Conservation (phyloP, 2,113 vertebrate species). For the Chaetura pelagica region DNA sequence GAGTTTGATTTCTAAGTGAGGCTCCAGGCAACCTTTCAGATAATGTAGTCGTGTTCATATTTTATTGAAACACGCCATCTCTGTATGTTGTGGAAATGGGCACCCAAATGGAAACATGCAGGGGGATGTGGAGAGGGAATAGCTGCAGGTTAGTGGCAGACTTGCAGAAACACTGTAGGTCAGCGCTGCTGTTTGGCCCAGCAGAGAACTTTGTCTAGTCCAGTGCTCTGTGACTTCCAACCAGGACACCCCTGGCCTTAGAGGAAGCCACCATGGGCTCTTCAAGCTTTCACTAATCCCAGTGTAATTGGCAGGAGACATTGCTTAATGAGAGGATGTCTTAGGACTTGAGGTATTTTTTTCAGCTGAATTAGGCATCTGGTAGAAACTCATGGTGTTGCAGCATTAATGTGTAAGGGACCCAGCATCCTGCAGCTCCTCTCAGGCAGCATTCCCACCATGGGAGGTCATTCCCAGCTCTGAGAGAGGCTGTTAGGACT, state of each 20-base stretch:
- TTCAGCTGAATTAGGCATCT: not conserved
- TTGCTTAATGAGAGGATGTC: not conserved
- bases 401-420: not conserved
- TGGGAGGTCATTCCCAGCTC: not conserved
- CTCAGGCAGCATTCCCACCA: not conserved
- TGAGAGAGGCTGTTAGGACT: not conserved
- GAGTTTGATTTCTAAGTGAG: slow-evolving; percentile 11
- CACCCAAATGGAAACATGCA: slow-evolving; percentile 20
- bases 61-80: slow-evolving; percentile 37
- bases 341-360: not conserved
- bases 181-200: not conserved
- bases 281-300: not conserved
- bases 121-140: not conserved
- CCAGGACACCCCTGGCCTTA: not conserved
- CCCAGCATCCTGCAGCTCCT: not conserved
- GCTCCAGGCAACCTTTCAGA: slow-evolving; percentile 21
- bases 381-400: not conserved
- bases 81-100: slow-evolving; percentile 23
- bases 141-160: not conserved
- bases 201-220: not conserved
- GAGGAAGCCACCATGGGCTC: not conserved
- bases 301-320: not conserved
- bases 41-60: slow-evolving; percentile 20
- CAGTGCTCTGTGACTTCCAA: not conserved
- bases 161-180: not conserved